Evolutionary conservation across 53 echinoderm and acorn worm genomes (phyloP).

Genomic region (Actinopyga echinites): DNA sequence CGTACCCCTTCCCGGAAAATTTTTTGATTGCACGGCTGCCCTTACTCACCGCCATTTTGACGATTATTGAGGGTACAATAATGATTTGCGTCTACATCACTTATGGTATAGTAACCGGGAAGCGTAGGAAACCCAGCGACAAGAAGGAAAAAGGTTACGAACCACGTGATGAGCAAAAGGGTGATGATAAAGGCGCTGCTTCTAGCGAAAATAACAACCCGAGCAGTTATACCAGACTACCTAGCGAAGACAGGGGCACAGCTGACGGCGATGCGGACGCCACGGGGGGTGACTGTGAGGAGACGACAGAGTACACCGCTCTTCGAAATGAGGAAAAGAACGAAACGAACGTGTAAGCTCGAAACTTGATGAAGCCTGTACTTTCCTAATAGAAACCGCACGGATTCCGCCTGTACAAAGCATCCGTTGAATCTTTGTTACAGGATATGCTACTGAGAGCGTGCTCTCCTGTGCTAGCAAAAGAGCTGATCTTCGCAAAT

Average conservation of each 20-base stretch:
- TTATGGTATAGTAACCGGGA: conserved; percentile 27
- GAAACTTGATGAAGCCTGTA: too few relatives aligned
- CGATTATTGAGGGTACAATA: conserved; percentile 66
- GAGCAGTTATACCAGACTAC: not conserved
- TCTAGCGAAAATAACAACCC: not conserved
- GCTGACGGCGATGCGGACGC: not conserved
- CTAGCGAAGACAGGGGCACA: not conserved
- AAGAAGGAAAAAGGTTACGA: conserved; percentile 3
- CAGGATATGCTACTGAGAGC: too few relatives aligned
- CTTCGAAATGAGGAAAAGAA: conserved; percentile 6
- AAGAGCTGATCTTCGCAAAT: too few relatives aligned
- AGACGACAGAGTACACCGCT: not conserved
- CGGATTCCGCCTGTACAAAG: too few relatives aligned
- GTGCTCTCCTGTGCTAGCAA: too few relatives aligned
- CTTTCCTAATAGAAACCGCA: too few relatives aligned
- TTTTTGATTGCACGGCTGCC: conserved; percentile 79
- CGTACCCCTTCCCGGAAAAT: conserved; percentile 80
- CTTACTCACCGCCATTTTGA: conserved; percentile 69
- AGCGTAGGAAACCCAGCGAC: not conserved
- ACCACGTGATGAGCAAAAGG: not conserved
- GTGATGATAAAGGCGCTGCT: not conserved
- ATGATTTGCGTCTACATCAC: conserved; percentile 61
- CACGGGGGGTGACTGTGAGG: not conserved
- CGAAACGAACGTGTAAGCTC: not conserved
- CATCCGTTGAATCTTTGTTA: too few relatives aligned